A percentile compares a stretch with the other conserved stretches of the same genome.
Conservation (phyloP, 2,888 invertebrate genomes). For the Epinotia brunnichana region DNA sequence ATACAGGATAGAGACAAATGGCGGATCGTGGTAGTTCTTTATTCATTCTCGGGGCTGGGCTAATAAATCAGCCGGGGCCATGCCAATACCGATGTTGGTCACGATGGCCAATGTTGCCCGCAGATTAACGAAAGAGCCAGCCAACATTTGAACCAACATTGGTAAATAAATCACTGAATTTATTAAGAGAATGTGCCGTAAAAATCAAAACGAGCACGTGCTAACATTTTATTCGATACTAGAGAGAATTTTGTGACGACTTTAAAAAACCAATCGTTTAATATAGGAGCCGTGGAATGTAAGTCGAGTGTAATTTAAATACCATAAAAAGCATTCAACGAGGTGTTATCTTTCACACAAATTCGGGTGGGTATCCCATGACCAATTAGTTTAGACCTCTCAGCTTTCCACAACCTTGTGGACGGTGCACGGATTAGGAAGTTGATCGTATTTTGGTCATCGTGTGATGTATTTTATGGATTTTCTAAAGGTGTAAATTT, state of each 20-base stretch:
- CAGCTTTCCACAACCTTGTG: background rate
- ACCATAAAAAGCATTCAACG: slow-evolving; percentile 48
- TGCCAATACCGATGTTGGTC: slow-evolving; percentile 61
- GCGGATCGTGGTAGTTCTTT: slow-evolving; percentile 66
- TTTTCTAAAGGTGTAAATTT: slow-evolving; percentile 55
- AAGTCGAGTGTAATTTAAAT: slow-evolving; percentile 50
- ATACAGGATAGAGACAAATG: slow-evolving; percentile 79
- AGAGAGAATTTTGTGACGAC: slow-evolving; percentile 33
- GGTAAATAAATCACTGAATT: slow-evolving; percentile 24
- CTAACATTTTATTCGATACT: slow-evolving; percentile 38
- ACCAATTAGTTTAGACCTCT: slow-evolving; percentile 18
- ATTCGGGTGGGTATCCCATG: slow-evolving; percentile 34
- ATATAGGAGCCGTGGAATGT: slow-evolving; percentile 54
- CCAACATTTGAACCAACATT: slow-evolving; percentile 16
- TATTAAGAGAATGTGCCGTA: slow-evolving; percentile 29
- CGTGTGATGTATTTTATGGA: slow-evolving; percentile 47
- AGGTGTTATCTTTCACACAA: slow-evolving; percentile 48
- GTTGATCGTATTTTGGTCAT: slow-evolving; percentile 41
- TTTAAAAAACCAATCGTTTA: slow-evolving; percentile 41
- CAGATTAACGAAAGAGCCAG: background rate
- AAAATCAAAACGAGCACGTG: slow-evolving; percentile 32
- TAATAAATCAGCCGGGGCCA: slow-evolving; percentile 63
- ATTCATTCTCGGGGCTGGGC: slow-evolving; percentile 70
- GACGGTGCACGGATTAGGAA: background rate
- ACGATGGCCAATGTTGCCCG: slow-evolving; percentile 16